Percentiles rank a stretch among this genome's conserved stretches.
Conservation (phyloP, 2,797 vertebrate genomes). For the Pantherophis alleghaniensis region DNA sequence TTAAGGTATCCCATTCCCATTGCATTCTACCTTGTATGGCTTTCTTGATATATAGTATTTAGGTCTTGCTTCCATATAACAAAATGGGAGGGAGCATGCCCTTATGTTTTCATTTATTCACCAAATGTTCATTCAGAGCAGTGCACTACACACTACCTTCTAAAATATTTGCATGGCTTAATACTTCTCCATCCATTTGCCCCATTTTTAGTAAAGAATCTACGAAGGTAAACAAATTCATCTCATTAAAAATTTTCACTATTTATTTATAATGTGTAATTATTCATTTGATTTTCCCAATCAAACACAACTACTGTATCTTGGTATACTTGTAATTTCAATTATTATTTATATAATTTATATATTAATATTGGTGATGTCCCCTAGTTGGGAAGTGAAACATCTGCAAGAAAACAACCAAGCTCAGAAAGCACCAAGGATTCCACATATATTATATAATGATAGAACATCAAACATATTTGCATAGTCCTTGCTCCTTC, state of each 20-base stretch:
- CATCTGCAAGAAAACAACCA: no score
- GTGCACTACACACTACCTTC: neutral
- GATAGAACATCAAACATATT: neutral
- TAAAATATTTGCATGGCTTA: neutral
- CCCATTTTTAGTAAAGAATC: neutral
- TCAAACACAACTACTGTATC: neutral
- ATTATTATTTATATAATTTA: neutral
- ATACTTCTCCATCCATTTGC: neutral
- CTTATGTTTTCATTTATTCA: neutral
- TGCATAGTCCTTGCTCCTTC: neutral
- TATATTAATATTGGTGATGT: neutral
- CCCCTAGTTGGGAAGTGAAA: neutral
- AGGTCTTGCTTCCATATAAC: neutral
- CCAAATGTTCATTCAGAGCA: neutral
- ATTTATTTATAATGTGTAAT: neutral
- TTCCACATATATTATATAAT: neutral
- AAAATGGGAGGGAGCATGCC: neutral
- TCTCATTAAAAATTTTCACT: neutral
- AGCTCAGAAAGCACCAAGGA: neutral
- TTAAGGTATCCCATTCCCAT: neutral
- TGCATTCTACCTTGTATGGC: neutral
- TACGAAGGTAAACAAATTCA: neutral
- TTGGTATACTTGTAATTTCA: neutral
- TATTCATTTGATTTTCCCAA: neutral
- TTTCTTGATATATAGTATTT: neutral